These are phyloP conservation scores for Drosophila fuyamai DNA, from an alignment of 1,140 invertebrate species.

Conservation along the genomic window DNA sequence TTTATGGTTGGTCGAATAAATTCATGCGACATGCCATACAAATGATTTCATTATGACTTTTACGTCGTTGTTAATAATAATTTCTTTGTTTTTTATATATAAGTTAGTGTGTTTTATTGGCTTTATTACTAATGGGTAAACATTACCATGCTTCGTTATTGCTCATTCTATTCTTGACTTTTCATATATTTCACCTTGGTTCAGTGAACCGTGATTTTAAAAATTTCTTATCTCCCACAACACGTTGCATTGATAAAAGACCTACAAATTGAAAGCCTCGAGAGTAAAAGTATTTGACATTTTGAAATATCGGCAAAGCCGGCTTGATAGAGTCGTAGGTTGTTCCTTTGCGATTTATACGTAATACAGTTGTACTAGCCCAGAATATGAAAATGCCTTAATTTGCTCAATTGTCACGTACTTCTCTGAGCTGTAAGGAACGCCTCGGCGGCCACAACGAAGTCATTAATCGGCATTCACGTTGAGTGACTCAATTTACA, in stretches of 20 bases:
- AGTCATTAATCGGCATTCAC: slow-evolving; percentile 28
- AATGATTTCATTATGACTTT: slow-evolving; percentile 59
- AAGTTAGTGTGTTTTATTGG: slow-evolving; percentile 40
- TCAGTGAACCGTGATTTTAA: slow-evolving; percentile 38
- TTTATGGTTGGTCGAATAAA: slow-evolving; percentile 28
- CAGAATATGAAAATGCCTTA: slow-evolving; percentile 34
- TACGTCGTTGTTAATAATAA: slow-evolving; percentile 23
- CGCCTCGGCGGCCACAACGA: slow-evolving; percentile 19
- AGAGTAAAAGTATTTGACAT: slow-evolving; percentile 11
- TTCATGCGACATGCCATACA: slow-evolving; percentile 39
- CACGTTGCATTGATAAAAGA: slow-evolving; percentile 20
- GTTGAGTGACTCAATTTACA: slow-evolving; percentile 44
- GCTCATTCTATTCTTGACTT: background rate
- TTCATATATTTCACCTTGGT: slow-evolving; percentile 17
- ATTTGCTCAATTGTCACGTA: slow-evolving; percentile 50
- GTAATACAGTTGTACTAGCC: slow-evolving; percentile 23
- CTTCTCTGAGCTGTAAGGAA: slow-evolving; percentile 36
- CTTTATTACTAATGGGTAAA: slow-evolving; percentile 34
- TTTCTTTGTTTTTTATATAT: slow-evolving; percentile 23
- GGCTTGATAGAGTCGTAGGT: background rate
- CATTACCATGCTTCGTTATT: slow-evolving; percentile 3
- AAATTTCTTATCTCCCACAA: slow-evolving; percentile 22
- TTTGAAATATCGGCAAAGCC: background rate
- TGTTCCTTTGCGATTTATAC: slow-evolving; percentile 1
- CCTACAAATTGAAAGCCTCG: background rate